A percentile compares a stretch with the other conserved stretches of the same genome.
Conservation (phyloP, 2,797 vertebrate genomes). For the Megaceryle alcyon region DNA sequence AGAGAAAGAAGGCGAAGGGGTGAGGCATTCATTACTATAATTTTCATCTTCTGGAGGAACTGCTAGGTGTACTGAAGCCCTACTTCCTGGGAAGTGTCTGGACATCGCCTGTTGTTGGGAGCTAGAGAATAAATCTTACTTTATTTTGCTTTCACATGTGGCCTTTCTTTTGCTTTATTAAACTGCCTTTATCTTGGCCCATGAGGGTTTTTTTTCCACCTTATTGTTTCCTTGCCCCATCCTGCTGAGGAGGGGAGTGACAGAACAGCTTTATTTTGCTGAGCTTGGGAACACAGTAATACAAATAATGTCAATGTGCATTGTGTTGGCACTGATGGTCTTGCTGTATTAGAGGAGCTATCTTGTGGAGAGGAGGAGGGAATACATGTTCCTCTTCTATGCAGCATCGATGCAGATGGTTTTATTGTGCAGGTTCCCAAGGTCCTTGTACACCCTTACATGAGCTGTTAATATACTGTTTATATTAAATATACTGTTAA, state of each 20-base stretch:
- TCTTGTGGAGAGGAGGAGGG: not conserved
- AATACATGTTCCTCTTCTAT: not conserved
- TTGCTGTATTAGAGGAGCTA: not conserved
- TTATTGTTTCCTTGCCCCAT: not conserved
- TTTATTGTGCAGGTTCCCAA: not conserved
- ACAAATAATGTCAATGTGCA: not conserved
- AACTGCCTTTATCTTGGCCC: no score
- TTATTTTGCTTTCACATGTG: not conserved
- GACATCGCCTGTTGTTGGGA: not conserved
- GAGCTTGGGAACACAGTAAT: not conserved
- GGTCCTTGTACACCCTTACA: not conserved
- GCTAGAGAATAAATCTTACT: not conserved
- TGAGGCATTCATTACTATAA: no score
- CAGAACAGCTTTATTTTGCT: not conserved
- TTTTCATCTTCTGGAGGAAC: no score
- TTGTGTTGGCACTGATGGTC: not conserved
- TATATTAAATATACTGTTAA: no score
- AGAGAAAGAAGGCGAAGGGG: no score
- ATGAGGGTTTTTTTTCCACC: not conserved
- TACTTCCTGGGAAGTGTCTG: not conserved
- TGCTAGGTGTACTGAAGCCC: no score
- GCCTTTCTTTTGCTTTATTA: not conserved
- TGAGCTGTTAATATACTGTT: not conserved
- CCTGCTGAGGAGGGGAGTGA: not conserved
- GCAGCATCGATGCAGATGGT: not conserved